These are phyloP conservation scores for Cynaeus angustus DNA, from an alignment of 2,888 invertebrate species.

Conservation along the genomic window DNA sequence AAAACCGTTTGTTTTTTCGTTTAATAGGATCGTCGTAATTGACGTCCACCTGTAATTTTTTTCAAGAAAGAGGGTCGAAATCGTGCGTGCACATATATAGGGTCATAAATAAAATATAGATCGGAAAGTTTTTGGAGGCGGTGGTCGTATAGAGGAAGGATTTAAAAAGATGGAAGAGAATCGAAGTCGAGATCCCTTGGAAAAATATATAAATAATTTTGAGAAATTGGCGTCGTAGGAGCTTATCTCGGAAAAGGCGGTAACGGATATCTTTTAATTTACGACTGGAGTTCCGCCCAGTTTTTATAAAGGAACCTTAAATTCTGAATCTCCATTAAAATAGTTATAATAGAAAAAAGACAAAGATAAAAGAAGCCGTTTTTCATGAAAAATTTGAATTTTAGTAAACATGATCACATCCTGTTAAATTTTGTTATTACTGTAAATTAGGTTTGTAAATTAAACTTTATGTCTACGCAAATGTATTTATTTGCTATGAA, in stretches of 20 bases:
- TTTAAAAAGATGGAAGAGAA: conserved; percentile 39
- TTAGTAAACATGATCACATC: too few relatives aligned
- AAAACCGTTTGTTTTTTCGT: too few relatives aligned
- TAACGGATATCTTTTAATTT: conserved; percentile 43
- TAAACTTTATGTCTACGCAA: too few relatives aligned
- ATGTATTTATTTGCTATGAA: too few relatives aligned
- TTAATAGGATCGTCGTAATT: too few relatives aligned
- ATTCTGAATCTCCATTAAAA: neutral
- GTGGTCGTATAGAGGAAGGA: conserved; percentile 25
- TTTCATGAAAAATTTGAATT: too few relatives aligned
- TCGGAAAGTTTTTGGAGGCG: conserved; percentile 24
- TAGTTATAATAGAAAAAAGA: conserved; percentile 5
- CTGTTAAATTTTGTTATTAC: too few relatives aligned
- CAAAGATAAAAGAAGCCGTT: too few relatives aligned
- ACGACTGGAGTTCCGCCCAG: conserved; percentile 33
- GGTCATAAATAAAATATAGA: conserved; percentile 41
- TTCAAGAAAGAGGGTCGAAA: conserved; percentile 17
- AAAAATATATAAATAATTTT: conserved; percentile 49
- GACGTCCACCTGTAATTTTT: conserved; percentile 10
- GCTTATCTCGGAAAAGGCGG: conserved; percentile 45
- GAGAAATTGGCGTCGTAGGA: conserved; percentile 43
- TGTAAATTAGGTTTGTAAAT: too few relatives aligned
- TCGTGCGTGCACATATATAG: conserved; percentile 24
- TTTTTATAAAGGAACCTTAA: conserved; percentile 8
- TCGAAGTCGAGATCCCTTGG: conserved; percentile 37